Evolutionary conservation across 2,113 vertebrate species (phyloP).

Genomic region (Triplophysa rosa): DNA sequence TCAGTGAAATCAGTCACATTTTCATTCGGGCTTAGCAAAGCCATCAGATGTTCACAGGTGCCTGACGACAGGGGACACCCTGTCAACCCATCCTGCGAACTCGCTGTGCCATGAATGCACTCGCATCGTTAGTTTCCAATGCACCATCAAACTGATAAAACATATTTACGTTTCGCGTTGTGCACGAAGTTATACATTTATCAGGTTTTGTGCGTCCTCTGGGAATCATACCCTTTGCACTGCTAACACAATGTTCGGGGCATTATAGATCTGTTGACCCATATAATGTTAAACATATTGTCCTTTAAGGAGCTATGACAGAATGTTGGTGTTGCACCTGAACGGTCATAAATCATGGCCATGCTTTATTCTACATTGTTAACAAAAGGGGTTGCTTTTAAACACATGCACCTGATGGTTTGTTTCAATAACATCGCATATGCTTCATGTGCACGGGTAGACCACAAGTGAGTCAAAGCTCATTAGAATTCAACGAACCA

Average conservation of each 20-base stretch:
- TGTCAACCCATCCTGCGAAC: neutral
- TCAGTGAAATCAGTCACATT: neutral
- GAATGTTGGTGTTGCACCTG: neutral
- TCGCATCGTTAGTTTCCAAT: neutral
- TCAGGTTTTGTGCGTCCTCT: too few relatives aligned
- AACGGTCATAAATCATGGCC: neutral
- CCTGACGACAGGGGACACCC: neutral
- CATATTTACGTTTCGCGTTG: too few relatives aligned
- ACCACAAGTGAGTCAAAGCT: neutral
- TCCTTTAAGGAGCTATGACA: neutral
- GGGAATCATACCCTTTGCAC: too few relatives aligned
- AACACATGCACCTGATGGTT: neutral
- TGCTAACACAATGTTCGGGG: too few relatives aligned
- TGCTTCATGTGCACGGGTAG: neutral
- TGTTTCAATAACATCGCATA: neutral
- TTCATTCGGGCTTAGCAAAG: neutral
- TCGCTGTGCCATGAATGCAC: neutral
- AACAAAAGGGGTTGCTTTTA: neutral
- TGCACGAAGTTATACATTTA: too few relatives aligned
- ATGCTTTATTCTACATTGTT: neutral
- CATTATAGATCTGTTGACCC: neutral
- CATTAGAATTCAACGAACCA: neutral
- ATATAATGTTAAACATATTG: neutral
- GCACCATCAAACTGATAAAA: neutral
- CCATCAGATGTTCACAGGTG: constrained; percentile 13